Evolutionary conservation across 1,140 invertebrate species (phyloP).

Genomic region (Eubasilissa regina): DNA sequence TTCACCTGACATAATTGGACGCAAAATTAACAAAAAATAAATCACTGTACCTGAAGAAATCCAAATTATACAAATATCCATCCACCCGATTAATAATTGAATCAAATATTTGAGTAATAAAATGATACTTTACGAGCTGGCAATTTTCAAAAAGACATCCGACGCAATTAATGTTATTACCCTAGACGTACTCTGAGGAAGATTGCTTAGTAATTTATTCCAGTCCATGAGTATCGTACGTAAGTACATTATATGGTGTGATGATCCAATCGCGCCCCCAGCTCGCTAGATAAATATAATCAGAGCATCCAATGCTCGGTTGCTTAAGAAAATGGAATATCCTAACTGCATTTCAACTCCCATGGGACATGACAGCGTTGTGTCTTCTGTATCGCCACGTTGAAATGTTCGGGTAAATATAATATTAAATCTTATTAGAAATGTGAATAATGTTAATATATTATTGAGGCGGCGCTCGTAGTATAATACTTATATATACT

Average conservation of each 20-base stretch:
- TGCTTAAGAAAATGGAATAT: background rate
- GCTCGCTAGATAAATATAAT: conserved; percentile 2
- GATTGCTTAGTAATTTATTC: conserved; percentile 19
- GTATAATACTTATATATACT: no score
- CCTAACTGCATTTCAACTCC: background rate
- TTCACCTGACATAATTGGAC: no score
- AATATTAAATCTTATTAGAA: no score
- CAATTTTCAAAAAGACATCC: background rate
- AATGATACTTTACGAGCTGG: background rate
- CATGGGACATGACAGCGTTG: no score
- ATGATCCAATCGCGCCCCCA: conserved; percentile 1
- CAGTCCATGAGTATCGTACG: background rate
- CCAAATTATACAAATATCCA: background rate
- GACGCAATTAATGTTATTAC: conserved; percentile 22
- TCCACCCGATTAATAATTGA: background rate
- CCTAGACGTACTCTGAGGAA: background rate
- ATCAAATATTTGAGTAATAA: background rate
- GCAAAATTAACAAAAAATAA: no score
- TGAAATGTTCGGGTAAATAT: background rate
- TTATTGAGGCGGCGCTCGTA: no score
- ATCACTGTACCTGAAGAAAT: no score
- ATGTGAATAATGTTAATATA: no score
- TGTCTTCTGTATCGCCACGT: no score
- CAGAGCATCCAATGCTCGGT: background rate
- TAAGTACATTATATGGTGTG: conserved; percentile 3